phyloP scores from a whole-genome alignment of 2,888 invertebrate genomes.

The Corythucha ciliata region DNA sequence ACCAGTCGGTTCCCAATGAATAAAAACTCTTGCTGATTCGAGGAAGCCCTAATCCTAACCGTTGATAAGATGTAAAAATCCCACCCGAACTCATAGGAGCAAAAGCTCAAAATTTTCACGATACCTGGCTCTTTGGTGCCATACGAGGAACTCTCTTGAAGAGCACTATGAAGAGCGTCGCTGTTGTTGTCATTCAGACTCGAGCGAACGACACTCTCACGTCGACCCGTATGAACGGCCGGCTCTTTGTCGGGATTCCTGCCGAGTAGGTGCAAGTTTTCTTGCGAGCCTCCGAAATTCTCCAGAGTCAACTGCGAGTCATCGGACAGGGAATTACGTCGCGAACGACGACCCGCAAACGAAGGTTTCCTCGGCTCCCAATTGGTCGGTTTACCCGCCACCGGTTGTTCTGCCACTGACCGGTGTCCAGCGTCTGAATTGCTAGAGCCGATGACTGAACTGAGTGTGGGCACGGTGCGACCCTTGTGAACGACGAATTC shows the following conservation, averaged over 20 bases:
- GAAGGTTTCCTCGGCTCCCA: constrained; percentile 66
- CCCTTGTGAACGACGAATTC: constrained; percentile 75
- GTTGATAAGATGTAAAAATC: too few relatives aligned
- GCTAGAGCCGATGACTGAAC: constrained; percentile 45
- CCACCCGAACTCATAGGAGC: too few relatives aligned
- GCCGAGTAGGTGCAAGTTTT: constrained; percentile 75
- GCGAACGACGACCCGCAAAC: constrained; percentile 73
- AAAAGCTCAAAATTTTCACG: too few relatives aligned
- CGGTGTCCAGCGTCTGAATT: constrained; percentile 38
- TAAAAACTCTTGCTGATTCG: too few relatives aligned
- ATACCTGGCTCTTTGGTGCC: constrained; percentile 21
- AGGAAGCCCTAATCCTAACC: too few relatives aligned
- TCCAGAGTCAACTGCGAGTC: constrained; percentile 81
- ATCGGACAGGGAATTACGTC: constrained; percentile 73
- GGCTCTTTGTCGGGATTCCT: constrained; percentile 71
- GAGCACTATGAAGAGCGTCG: constrained; percentile 31
- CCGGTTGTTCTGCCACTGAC: constrained; percentile 42
- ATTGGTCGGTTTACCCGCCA: constrained; percentile 75
- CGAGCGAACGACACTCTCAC: constrained; percentile 38
- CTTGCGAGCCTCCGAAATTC: constrained; percentile 87
- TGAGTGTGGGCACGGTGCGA: constrained; percentile 66
- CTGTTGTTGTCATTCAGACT: constrained; percentile 35
- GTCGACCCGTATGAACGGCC: constrained; percentile 45
- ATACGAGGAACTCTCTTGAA: constrained; percentile 26
- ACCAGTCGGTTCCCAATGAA: too few relatives aligned